Evolutionary conservation across 2,113 vertebrate genomes (phyloP), one percentile per base, ranked within the genome.

Genomic region (Oryzias melastigma): DNA sequence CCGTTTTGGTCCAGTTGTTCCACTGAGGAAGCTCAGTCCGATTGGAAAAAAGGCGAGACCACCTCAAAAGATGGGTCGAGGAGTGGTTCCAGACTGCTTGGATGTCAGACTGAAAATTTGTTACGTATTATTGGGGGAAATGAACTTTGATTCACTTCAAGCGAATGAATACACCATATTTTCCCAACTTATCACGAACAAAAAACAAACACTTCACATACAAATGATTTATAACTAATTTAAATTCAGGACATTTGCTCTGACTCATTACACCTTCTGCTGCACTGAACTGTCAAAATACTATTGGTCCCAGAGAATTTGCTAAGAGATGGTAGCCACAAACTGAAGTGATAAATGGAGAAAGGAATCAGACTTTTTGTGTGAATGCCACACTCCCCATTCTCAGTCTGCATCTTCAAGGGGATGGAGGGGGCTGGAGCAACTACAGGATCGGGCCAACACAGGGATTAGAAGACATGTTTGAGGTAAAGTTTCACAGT

Each of bases 401-500:
- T 52, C 5, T 49, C 14, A 48, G 53, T 10, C 64, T 65, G 42
- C 55, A 53, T 64, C 46, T 61, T 61, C 14, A 54, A 55, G 52
- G 44, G 65, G 25, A 70, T 50, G 43, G 63, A 42, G 47, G 60
- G 57, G 48, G 67, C 59, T 35, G 53, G 24, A 27, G 65, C 12
- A 16, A 60, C 69, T 47, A 44, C 4, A 47, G 42, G 25, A 43
- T 12, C 27, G 25, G 18, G 52, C 42, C 42, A 15, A 25, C 52
- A 51, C 42, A 62, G 27, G 40, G 15, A 66, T 42, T 58, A 6
- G 41, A 18, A 46, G 49, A 62, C 20, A 62, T 43, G 66, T 40
- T 41, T 20, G 22, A 67, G 42, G 53, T 74, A 58, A 83, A 82
- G 75, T 78, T 84, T 62, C 15, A 73, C 62, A 70, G 65, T 59